Conservation (phyloP, 2,888 invertebrate species). For the Dryocosmus kuriphilus region DNA sequence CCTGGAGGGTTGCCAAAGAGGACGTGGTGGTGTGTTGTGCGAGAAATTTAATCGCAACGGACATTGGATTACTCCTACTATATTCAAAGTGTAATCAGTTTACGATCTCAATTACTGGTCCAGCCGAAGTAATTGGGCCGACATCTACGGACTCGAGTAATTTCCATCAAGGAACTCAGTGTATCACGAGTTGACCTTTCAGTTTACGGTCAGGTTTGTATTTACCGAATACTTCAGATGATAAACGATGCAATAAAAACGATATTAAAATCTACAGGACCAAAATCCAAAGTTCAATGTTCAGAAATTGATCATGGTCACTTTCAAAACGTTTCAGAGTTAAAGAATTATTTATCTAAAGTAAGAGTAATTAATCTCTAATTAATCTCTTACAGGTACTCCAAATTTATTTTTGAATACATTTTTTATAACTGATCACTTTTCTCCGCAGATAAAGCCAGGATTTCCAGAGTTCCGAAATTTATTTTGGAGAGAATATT, state of each 20-base stretch:
- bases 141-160: conserved; percentile 60
- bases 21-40: conserved; percentile 57
- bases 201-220: conserved; percentile 5
- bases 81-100: conserved; percentile 61
- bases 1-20: conserved; percentile 63
- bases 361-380: no score
- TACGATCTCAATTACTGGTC: conserved; percentile 62
- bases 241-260: conserved; percentile 18
- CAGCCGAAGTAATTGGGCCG: conserved; percentile 61
- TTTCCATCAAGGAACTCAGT: conserved; percentile 56
- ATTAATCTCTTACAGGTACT: no score
- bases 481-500: background rate
- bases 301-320: background rate
- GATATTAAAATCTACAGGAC: background rate
- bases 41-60: conserved; percentile 63
- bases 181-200: background rate
- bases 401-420: no score
- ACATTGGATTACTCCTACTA: conserved; percentile 55
- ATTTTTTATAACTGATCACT: background rate
- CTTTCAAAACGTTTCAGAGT: background rate
- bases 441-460: background rate
- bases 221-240: conserved; percentile 19
- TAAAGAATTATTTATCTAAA: background rate
- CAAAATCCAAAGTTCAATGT: background rate
- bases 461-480: background rate